Conservation (phyloP, 2,113 vertebrate species). For the Oriolus oriolus region DNA sequence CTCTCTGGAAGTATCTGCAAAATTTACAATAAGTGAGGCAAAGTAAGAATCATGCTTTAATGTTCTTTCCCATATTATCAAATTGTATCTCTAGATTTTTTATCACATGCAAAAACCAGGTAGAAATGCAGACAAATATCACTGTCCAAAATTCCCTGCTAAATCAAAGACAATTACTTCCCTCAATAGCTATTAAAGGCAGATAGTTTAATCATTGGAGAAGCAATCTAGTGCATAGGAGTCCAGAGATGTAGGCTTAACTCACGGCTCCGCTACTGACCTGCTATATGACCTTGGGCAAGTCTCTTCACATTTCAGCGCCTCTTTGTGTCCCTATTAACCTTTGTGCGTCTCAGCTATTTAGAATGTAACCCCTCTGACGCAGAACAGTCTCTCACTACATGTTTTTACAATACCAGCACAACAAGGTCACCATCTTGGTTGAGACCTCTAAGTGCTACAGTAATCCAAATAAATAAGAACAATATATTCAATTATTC, state of each 20-base stretch:
- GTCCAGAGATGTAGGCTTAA: slow-evolving; percentile 32
- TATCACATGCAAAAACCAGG: background rate
- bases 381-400: slow-evolving; percentile 58
- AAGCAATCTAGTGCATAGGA: slow-evolving; percentile 48
- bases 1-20: background rate
- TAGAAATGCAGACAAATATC: background rate
- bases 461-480: slow-evolving; percentile 64
- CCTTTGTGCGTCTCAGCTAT: slow-evolving; percentile 57
- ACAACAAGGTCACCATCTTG: slow-evolving; percentile 65
- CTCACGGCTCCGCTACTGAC: slow-evolving; percentile 48
- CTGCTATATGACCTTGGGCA: slow-evolving; percentile 64
- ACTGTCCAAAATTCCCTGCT: slow-evolving; percentile 21
- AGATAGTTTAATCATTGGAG: slow-evolving; percentile 56
- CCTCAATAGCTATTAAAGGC: slow-evolving; percentile 50
- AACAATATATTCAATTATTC: slow-evolving; percentile 66
- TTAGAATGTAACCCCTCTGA: slow-evolving; percentile 63
- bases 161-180: slow-evolving; percentile 52
- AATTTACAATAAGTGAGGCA: background rate
- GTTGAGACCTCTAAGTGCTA: slow-evolving; percentile 57
- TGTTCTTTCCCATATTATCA: background rate
- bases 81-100: background rate
- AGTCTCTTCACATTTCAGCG: slow-evolving; percentile 66
- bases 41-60: background rate
- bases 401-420: slow-evolving; percentile 63
- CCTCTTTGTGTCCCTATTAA: slow-evolving; percentile 68